Evolutionary conservation across 2,888 invertebrate species (phyloP), one percentile per base, ranked within the genome.

Genomic region (Drosophila peninsularis): DNA sequence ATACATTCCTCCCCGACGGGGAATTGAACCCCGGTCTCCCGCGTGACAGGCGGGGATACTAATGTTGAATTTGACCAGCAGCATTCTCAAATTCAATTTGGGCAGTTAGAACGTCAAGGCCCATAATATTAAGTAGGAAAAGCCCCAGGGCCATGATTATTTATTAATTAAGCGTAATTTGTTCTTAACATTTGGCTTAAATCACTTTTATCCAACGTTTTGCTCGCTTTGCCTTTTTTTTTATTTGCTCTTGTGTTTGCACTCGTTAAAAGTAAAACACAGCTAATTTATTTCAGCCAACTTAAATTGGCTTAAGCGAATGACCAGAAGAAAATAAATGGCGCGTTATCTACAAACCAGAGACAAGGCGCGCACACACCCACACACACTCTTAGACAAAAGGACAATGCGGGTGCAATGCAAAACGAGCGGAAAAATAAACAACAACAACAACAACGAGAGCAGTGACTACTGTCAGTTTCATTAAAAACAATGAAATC

Each of bases 401-500:
- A 58, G 58, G 58, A 71, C 78, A 71, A 75, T 80, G 78, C 80
- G 86, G 83, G 78, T 80, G 80, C 75, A 78, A 77, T 82, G 86
- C 75, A 82, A 82, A 83, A 67, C 63, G 63, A 70, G 55, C 41
- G 60, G 42, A 37, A 54, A 67, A 55, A 62, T 30, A 49, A 78
- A 32, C 55, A 67, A 57, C 30, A 64, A 47, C 44, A 75, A 52
- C 53, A 67, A 63, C 9, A 24, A 5, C 24, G 5, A 52, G 56
- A 34, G 52, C 44, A 47, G 27, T n/a, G 45, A 74, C 71, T 75
- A 77, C 82, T 87, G 85, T 69, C 85, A 81, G 82, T 82, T 84
- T 85, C 86, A 85, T 88, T 88, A 88, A 88, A 80, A 88, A 88
- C 83, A 88, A 88, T 87, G 82, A 89, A 87, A 89, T 89, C 88